Base-by-base conservation (phyloP, 2,797 vertebrate species). In the Pyrocephalus nanus region DNA sequence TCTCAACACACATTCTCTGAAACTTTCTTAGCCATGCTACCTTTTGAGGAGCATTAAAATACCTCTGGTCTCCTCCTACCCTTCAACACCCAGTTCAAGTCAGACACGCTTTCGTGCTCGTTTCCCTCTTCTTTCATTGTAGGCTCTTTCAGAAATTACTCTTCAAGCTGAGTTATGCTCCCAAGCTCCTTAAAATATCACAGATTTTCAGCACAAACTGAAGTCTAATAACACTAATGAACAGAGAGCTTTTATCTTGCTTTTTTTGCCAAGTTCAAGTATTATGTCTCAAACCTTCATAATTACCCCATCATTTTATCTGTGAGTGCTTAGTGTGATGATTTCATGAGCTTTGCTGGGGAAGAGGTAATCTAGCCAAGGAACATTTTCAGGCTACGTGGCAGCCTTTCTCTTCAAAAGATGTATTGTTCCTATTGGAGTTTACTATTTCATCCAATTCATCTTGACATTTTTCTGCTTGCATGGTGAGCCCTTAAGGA, bases 331-430 rank as follows among this genome's bases (percentile, higher is more conserved):
- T 94, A 86, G 79, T 0, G 0, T 43, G 67, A 54, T 77, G 95
- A 93, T 96, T 96, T 92, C 80, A 80, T 87, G 78, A 83, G 90
- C 82, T 95, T 93, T 97, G 61, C 82, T 89, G 60, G 50, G 67
- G 60, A 96, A 93, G 57, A 92, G 51, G 79, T 90, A 87, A 90
- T 93, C 73, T 71, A 91, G 66, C 65, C 72, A 90, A 82, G 38
- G 80, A 96, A 58, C 15, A 32, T 74, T 93, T 96, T 81, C 73
- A 86, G 53, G 36, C 61, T 92, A 27, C 76, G 45, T 74, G 94
- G 71, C 64, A 95, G 54, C n/a, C 53, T 90, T 72, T 87, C 76
- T 80, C 91, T 80, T 92, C 82, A 88, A 86, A 93, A 86, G 50
- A 71, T 32, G 8, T 21, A 89, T 88, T 87, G 67, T 89, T 93